Base-by-base conservation (phyloP, 1,140 invertebrate genomes). In the Hycleus phaleratus region DNA sequence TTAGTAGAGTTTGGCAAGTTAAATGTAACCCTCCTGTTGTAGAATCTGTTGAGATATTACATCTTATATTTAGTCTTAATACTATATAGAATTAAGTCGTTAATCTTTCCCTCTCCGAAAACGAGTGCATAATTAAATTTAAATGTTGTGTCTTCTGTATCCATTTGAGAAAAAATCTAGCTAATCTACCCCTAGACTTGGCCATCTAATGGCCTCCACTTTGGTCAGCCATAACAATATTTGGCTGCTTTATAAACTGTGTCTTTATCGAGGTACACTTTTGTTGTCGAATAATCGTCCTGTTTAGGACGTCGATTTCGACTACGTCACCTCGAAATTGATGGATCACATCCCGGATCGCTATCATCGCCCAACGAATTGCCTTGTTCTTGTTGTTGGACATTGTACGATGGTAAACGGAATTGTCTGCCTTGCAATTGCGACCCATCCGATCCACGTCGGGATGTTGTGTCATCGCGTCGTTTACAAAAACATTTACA, bases 401-500 rank as follows among this genome's bases (percentile, higher is more conserved):
- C 73, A 71, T 67, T 78, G 68, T 61, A 78, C 59, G 77, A 78
- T n/a, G 77, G 76, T 8, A 76, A 78, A 9, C 78, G 64, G n/a
- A 71, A 75, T 45, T 72, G 68, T n/a, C 72, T 65, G 10, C 75
- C 74, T 38, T 76, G 70, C 26, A 82, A 64, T 64, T 85, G 82
- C 11, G 83, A 86, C 52, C 84, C 84, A 55, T 85, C 83, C 3
- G 83, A 85, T 18, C 83, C 84, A 6, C 84, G 76, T 9, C 83
- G 74, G 9, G 78, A 68, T 3, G 70, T 73, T 26, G 71, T 70
- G 26, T 66, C 65, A 32, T 71, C 68, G 12, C 60, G 67, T 11
- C 74, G 73, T 42, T 70, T 71, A 72, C 87, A 91, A 63, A 90
- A 81, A 68, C 87, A 91, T 60, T 85, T 82, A 74, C 91, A 95